Conservation (phyloP, 2,888 invertebrate genomes). For the Parnassius smintheus region DNA sequence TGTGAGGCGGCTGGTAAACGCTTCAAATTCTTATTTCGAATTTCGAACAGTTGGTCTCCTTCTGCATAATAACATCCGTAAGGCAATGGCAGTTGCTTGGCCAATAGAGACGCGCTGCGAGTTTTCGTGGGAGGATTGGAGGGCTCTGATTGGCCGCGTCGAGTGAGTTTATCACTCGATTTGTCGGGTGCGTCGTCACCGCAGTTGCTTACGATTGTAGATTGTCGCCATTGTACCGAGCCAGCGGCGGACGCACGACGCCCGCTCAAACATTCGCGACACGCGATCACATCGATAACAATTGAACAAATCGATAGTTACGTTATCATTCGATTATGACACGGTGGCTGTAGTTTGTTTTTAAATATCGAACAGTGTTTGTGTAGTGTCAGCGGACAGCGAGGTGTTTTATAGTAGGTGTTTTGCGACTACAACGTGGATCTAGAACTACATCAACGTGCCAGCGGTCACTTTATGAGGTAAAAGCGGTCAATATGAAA, state of each 20-base stretch:
- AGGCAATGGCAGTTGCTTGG: conserved; percentile 78
- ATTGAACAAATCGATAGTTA: conserved; percentile 59
- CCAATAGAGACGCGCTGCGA: conserved; percentile 68
- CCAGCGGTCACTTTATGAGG: conserved; percentile 90
- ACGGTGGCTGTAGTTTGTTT: conserved; percentile 45
- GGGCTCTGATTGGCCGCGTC: conserved; percentile 61
- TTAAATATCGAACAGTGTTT: conserved; percentile 45
- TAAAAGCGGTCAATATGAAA: conserved; percentile 36
- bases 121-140: conserved; percentile 72
- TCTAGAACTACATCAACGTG: conserved; percentile 89
- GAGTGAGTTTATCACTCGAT: conserved; percentile 74
- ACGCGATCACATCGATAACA: conserved; percentile 58
- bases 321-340: conserved; percentile 37
- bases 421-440: conserved; percentile 84
- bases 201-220: conserved; percentile 77
- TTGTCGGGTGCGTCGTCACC: conserved; percentile 72
- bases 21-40: conserved; percentile 74
- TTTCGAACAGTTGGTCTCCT: conserved; percentile 73
- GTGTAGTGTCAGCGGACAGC: conserved; percentile 55
- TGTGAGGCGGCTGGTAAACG: conserved; percentile 73
- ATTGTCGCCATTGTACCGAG: conserved; percentile 78
- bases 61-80: conserved; percentile 79
- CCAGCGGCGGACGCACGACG: conserved; percentile 56
- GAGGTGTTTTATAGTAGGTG: conserved; percentile 45
- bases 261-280: conserved; percentile 49